Evolutionary conservation across 1,140 invertebrate species (phyloP).

Genomic region (Drosophila nigromelanica): DNA sequence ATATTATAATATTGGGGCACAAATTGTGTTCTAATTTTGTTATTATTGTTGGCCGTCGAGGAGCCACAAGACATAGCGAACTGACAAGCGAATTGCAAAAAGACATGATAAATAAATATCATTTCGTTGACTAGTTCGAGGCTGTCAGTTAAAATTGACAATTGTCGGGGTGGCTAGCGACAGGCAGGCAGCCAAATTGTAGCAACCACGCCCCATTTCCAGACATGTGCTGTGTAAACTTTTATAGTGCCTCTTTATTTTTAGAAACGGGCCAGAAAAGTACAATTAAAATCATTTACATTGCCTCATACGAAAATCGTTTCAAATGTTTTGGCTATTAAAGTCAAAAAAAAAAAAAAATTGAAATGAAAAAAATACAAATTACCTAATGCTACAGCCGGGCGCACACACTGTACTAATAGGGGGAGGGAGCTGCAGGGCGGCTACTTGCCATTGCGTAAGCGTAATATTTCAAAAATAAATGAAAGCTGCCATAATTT

Average conservation of each 20-base stretch:
- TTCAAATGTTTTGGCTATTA: conserved; percentile 54
- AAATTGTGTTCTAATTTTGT: conserved; percentile 63
- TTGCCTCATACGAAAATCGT: conserved; percentile 38
- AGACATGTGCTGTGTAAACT: conserved; percentile 39
- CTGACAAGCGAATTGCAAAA: conserved; percentile 13
- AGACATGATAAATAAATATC: conserved; percentile 15
- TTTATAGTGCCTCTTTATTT: conserved; percentile 63
- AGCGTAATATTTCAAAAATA: conserved; percentile 79
- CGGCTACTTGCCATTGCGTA: conserved; percentile 50
- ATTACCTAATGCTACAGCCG: conserved; percentile 76
- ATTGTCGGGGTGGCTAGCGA: conserved; percentile 19
- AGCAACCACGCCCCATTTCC: conserved; percentile 31
- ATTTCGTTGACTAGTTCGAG: conserved; percentile 13
- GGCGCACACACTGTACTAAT: conserved; percentile 29
- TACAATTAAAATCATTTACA: conserved; percentile 82
- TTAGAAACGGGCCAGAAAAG: conserved; percentile 53
- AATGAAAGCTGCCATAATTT: conserved; percentile 53
- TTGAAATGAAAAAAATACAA: conserved; percentile 35
- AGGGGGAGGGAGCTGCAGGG: not conserved
- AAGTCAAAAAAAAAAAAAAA: conserved; percentile 39
- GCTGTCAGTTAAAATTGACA: conserved; percentile 32
- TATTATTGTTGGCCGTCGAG: conserved; percentile 46
- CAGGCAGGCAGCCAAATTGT: conserved; percentile 1
- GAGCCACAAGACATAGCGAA: conserved; percentile 36
- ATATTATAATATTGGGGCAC: conserved; percentile 11